Base-by-base conservation (phyloP, 2,797 vertebrate species). In the Parotocinclus haroldoi region DNA sequence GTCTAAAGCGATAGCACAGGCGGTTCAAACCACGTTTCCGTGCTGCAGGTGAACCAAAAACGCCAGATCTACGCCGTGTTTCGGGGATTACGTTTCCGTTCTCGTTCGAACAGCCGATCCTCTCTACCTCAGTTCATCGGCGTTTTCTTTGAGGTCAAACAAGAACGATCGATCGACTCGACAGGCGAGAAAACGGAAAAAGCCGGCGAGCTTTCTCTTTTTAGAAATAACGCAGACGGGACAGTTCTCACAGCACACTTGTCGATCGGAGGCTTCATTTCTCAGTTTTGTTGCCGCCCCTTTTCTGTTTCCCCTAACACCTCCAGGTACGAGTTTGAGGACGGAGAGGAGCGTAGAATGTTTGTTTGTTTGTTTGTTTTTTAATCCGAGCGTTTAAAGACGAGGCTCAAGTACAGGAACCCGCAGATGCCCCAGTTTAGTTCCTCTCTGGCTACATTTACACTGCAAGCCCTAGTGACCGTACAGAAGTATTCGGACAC, bases 121-220 rank as follows among this genome's bases (percentile, higher is more conserved):
- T 92, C 92, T 93, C 92, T 96, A 96, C 95, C 94, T 96, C 94
- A 90, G 89, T 94, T 94, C 89, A 82, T 93, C 92, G 83, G 18
- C 48, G 87, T 92, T 94, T 88, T 92, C 87, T 91, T 83, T 81
- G 78, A 90, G 89, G 91, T 85, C 85, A 87, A 84, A 91, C 86
- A 87, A 27, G 2, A 2, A 2, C 27, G 27, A 27, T 27, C 27
- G 27, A 27, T 27, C 27, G 5, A 5, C 27, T 27, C 27, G 2
- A 27, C 27, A 27, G 81, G 80, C 64, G 85, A 86, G 79, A 82
- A 86, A 80, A 82, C 89, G 87, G 86, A 80, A 69, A 27, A 27
- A 27, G 27, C 27, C 27, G 5, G 5, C 27, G 54, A 79, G 82
- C 64, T 64, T 79, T 72, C 80, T 85, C 79, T 75, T 76, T 70